These are phyloP conservation scores for Intellagama lesueurii DNA, from an alignment of 2,797 vertebrate genomes.

Conservation along the genomic window DNA sequence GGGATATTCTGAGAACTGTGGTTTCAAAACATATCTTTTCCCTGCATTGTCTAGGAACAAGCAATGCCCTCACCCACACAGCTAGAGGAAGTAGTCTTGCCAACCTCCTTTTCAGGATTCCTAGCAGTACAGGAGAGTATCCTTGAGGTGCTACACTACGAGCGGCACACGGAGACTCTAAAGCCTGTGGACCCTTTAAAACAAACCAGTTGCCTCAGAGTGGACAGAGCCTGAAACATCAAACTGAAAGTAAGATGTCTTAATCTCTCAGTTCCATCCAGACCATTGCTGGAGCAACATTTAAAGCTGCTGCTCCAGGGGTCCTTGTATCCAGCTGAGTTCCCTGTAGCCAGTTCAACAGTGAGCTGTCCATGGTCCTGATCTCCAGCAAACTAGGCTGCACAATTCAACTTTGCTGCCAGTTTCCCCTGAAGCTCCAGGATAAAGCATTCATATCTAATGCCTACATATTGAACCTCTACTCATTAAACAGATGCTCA, in stretches of 20 bases:
- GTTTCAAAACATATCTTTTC: too few relatives aligned
- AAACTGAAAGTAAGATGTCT: not conserved
- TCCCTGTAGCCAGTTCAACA: not conserved
- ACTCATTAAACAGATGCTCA: not conserved
- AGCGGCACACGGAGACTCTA: not conserved
- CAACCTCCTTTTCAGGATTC: not conserved
- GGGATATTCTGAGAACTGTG: too few relatives aligned
- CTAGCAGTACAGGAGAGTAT: not conserved
- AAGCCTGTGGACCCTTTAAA: not conserved
- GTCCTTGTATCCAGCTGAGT: not conserved
- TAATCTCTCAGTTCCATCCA: not conserved
- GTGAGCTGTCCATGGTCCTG: conserved; percentile 7
- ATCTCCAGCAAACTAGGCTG: not conserved
- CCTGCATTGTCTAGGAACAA: too few relatives aligned
- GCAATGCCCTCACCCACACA: not conserved
- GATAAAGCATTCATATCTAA: not conserved
- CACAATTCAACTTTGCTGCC: not conserved
- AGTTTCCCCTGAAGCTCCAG: not conserved
- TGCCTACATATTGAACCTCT: not conserved
- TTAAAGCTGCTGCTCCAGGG: not conserved
- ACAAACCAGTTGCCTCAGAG: not conserved
- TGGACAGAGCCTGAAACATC: not conserved
- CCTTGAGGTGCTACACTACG: not conserved
- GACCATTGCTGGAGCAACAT: not conserved
- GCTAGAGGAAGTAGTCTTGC: not conserved